Conservation (phyloP, 30 jellyfish, hydroid and myxozoan genomes). For the Cassiopea xamachana region DNA sequence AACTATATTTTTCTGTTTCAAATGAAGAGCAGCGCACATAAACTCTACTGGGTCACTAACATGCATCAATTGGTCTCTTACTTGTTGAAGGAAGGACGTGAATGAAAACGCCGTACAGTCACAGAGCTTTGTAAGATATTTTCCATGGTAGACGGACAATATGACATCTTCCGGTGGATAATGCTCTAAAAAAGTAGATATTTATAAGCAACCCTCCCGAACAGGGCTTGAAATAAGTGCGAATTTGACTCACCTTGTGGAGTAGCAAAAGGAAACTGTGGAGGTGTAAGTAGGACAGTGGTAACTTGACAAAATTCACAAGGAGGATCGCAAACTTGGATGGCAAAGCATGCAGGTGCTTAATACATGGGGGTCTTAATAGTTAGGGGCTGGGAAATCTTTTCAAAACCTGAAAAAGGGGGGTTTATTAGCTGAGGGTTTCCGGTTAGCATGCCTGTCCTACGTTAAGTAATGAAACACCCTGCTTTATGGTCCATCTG, state of each 20-base stretch:
- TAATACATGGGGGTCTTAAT: neutral
- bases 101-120: slow-evolving; percentile 15
- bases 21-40: slow-evolving; percentile 77
- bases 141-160: slow-evolving; percentile 57
- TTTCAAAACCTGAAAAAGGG: neutral
- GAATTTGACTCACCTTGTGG: too few species aligned
- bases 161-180: slow-evolving; percentile 60
- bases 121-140: slow-evolving; percentile 40
- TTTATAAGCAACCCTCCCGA: too few species aligned
- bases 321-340: too few species aligned
- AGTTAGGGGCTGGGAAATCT: neutral
- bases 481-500: too few species aligned
- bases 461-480: too few species aligned
- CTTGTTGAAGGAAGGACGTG: slow-evolving; percentile 23
- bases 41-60: slow-evolving; percentile 73
- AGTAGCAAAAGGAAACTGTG: too few species aligned
- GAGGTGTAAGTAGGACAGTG: too few species aligned
- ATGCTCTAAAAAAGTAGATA: slow-evolving; percentile 26
- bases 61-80: slow-evolving; percentile 5
- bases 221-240: too few species aligned
- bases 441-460: too few species aligned
- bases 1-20: slow-evolving; percentile 14
- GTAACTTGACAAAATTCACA: too few species aligned
- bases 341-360: neutral
- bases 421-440: too few species aligned